Evolutionary conservation across 1,140 invertebrate genomes (phyloP).

Genomic region (Cecropterus lyciades): DNA sequence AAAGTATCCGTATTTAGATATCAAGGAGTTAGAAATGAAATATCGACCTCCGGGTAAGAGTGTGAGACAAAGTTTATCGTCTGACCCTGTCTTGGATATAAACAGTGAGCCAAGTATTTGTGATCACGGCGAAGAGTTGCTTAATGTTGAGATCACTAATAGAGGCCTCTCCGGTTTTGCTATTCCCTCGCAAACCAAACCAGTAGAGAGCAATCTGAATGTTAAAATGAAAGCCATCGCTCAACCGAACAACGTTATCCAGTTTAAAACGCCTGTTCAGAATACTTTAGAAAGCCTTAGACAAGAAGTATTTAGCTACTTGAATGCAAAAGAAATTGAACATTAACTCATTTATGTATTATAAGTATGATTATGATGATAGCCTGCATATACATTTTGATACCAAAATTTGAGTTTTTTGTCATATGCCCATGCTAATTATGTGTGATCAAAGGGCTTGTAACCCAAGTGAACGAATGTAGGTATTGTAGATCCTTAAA

Average conservation of each 20-base stretch:
- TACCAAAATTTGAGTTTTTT: no score
- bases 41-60: conserved; percentile 59
- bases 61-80: conserved; percentile 52
- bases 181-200: conserved; percentile 56
- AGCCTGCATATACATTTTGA: no score
- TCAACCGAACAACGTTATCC: conserved; percentile 16
- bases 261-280: conserved; percentile 25
- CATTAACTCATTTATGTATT: no score
- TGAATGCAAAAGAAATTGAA: background rate
- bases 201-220: conserved; percentile 41
- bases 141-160: conserved; percentile 71
- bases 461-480: no score
- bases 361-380: no score
- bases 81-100: conserved; percentile 41
- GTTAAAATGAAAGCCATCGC: conserved; percentile 8
- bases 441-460: no score
- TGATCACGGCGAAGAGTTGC: conserved; percentile 55
- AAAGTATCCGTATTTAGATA: conserved; percentile 73
- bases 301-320: conserved; percentile 9
- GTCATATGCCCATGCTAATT: no score
- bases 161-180: conserved; percentile 70
- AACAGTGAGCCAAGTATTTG: conserved; percentile 54
- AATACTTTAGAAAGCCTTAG: conserved; percentile 37
- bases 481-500: no score
- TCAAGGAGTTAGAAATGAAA: conserved; percentile 66